These are phyloP conservation scores for Pterois miles DNA, from an alignment of 2,797 vertebrate genomes.

Conservation along the genomic window DNA sequence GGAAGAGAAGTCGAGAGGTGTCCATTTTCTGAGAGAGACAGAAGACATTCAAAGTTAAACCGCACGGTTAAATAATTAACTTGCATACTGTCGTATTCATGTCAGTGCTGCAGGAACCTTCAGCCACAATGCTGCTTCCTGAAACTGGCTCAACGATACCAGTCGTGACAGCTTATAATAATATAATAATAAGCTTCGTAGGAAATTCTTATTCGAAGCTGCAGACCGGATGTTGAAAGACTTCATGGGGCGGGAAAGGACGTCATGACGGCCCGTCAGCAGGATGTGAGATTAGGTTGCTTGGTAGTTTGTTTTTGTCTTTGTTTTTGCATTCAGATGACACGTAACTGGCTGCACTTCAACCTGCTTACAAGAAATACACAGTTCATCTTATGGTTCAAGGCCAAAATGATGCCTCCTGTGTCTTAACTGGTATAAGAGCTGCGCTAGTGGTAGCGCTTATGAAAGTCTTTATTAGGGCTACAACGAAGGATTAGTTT, in stretches of 20 bases:
- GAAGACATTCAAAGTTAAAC: background rate
- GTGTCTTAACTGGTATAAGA: too few relatives aligned
- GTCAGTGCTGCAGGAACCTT: background rate
- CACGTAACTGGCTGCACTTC: too few relatives aligned
- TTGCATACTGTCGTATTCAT: background rate
- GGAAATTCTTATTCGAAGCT: background rate
- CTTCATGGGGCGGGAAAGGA: background rate
- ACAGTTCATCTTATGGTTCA: too few relatives aligned
- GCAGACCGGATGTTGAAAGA: background rate
- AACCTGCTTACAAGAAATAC: too few relatives aligned
- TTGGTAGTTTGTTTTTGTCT: background rate
- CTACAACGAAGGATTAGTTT: too few relatives aligned
- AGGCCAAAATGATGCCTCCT: too few relatives aligned
- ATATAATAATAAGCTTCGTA: background rate
- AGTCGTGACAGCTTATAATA: background rate
- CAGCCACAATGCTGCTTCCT: background rate
- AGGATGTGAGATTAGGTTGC: background rate
- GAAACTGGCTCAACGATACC: background rate
- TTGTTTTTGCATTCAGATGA: background rate
- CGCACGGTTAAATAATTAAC: too few relatives aligned
- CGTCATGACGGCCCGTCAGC: too few relatives aligned
- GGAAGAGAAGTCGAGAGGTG: background rate
- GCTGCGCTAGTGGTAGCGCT: too few relatives aligned
- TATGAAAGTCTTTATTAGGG: too few relatives aligned
- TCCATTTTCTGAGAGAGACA: constrained; percentile 51